Evolutionary conservation across 2,888 invertebrate genomes (phyloP).

Genomic region (Sinohyriopsis cumingii): DNA sequence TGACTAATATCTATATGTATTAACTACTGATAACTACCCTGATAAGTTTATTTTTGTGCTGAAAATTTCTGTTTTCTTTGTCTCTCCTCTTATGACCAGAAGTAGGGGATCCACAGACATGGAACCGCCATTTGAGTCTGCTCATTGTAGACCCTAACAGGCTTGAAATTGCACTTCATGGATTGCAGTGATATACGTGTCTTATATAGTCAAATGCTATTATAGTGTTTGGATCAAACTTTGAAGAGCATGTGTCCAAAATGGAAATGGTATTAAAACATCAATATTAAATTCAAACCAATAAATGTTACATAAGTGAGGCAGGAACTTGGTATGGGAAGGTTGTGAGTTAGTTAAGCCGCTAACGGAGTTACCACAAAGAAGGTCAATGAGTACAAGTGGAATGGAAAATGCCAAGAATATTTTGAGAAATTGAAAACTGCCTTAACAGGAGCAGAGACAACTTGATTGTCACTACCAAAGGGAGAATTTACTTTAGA

Average conservation of each 20-base stretch:
- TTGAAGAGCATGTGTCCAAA: slow-evolving; percentile 19
- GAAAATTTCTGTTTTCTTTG: slow-evolving; percentile 20
- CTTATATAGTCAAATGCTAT: slow-evolving; percentile 23
- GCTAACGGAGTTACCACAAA: slow-evolving; percentile 12
- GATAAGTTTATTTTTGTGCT: slow-evolving; percentile 16
- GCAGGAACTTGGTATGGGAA: slow-evolving; percentile 22
- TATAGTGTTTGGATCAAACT: slow-evolving; percentile 10
- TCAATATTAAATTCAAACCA: slow-evolving; percentile 5
- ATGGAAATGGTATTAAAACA: slow-evolving; percentile 14
- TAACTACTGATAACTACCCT: no score
- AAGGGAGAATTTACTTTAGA: slow-evolving; percentile 27
- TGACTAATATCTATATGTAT: no score
- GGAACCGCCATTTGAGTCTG: slow-evolving; percentile 27
- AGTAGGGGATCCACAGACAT: slow-evolving; percentile 25
- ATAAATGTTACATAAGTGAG: slow-evolving; percentile 20
- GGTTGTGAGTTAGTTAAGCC: slow-evolving; percentile 17
- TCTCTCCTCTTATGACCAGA: no score
- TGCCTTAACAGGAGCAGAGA: slow-evolving; percentile 16
- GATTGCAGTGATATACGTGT: no score
- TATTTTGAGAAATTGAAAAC: slow-evolving; percentile 22
- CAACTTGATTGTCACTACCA: slow-evolving; percentile 26
- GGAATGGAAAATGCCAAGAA: slow-evolving; percentile 17
- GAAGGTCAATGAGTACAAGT: slow-evolving; percentile 11
- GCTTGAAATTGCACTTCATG: slow-evolving; percentile 12
- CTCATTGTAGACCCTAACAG: slow-evolving; percentile 26